phyloP scores from a whole-genome alignment of 2,797 vertebrate species.

The Numenius phaeopus region DNA sequence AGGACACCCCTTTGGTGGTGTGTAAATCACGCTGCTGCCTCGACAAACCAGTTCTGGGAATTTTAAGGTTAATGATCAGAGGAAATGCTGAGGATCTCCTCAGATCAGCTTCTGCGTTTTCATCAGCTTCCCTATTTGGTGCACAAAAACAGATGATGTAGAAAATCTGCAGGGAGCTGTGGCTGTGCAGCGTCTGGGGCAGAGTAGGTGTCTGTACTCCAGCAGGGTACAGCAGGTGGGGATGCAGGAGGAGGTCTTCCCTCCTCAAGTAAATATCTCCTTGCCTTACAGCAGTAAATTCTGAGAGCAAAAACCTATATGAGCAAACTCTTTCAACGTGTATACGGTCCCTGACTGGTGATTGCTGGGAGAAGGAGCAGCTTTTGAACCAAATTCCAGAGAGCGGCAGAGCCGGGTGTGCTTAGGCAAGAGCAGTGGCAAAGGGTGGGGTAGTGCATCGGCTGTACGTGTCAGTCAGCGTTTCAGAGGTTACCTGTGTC shows the following conservation, averaged over 20 bases:
- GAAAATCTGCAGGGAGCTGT: neutral
- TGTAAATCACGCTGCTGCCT: neutral
- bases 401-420: neutral
- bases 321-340: neutral
- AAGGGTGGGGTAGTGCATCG: accelerated
- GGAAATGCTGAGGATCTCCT: neutral
- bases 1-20: neutral
- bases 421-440: neutral
- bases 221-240: neutral
- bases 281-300: neutral
- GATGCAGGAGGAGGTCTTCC: neutral
- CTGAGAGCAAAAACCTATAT: neutral
- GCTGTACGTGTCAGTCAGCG: neutral
- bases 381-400: neutral
- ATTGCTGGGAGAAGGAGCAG: neutral
- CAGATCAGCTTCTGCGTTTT: neutral
- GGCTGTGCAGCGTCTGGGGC: neutral
- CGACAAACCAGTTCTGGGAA: neutral
- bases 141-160: neutral
- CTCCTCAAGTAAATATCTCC: neutral
- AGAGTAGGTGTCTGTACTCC: neutral
- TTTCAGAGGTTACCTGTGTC: neutral
- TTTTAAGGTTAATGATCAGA: neutral
- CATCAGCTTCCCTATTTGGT: neutral
- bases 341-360: too few relatives aligned